Base-by-base conservation (phyloP, 2,113 vertebrate genomes). In the Chlorocebus sabaeus region DNA sequence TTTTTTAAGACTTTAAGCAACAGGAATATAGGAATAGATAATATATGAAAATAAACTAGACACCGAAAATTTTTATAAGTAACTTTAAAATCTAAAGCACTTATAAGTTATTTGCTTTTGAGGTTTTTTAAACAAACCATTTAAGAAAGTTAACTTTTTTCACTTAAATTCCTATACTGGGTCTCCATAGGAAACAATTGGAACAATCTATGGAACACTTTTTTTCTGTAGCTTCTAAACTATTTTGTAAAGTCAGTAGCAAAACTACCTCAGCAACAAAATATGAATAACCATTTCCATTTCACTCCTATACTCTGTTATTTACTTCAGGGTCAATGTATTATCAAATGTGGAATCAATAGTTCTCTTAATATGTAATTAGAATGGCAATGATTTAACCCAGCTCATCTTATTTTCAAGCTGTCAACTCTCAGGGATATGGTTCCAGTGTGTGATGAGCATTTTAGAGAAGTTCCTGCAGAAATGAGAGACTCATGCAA, bases 221-320 rank as follows among this genome's bases (percentile, higher is more conserved):
- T 94, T 92, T 88, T n/a, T 88, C 55, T 80, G 5, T 68, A 87
- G 43, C 6, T 72, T 80, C 6, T 17, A 85, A 17, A 8, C 5
- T 14, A 14, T 94, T 87, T 68, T 55, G 43, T 78, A 59, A 78
- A 84, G 16, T 93, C 30, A 16, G 12, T 80, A 94, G 57, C 59
- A 97, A 95, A 95, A 80, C 67, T 72, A 16, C 35, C 20, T 89
- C 75, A 40, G n/a, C 30, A 92, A 88, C 22, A 78, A 90, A 95
- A 89, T 91, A 78, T 96, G 50, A 88, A 45, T 57, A 93, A 90
- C 12, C 35, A 81, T 40, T 90, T 90, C 23, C 23, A 80, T 94
- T 90, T 59, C 3, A n/a, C 35, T 59, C n/a, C 22, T 75, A 9
- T 75, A 92, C 73, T 80, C 85, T 95, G 40, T 89, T 92, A 38